phyloP scores from a whole-genome alignment of 1,140 invertebrate genomes.

The Heliconius himera region DNA sequence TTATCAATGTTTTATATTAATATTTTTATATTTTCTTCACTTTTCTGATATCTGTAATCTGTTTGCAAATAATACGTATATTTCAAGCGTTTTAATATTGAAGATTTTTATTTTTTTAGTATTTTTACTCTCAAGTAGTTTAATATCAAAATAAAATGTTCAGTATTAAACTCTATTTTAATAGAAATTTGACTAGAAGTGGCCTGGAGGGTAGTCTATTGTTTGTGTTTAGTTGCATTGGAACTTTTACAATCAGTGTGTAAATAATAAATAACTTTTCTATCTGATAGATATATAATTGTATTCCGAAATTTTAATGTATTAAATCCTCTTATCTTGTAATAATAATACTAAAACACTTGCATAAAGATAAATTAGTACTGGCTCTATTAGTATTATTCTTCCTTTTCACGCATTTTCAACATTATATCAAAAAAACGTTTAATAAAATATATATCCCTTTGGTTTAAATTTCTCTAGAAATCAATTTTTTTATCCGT shows the following conservation, averaged over 20 bases:
- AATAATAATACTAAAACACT: neutral
- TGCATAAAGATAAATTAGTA: neutral
- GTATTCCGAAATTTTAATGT: neutral
- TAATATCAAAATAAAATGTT: too few species aligned
- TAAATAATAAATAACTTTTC: neutral
- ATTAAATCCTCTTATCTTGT: neutral
- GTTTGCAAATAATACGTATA: neutral
- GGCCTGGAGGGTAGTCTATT: neutral
- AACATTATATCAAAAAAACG: neutral
- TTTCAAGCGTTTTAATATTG: too few species aligned
- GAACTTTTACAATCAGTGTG: neutral
- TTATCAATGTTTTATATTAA: neutral
- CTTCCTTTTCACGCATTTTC: neutral
- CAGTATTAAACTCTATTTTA: neutral
- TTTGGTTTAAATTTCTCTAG: neutral
- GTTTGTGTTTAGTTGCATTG: neutral
- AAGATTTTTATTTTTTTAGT: too few species aligned
- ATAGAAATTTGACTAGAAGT: neutral
- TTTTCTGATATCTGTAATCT: neutral
- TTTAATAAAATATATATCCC: neutral
- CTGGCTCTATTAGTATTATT: neutral
- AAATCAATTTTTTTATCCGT: neutral
- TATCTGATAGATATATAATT: neutral
- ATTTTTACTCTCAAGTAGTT: too few species aligned
- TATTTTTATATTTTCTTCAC: neutral